Evolutionary conservation across 2,888 invertebrate species (phyloP), one percentile per base, ranked within the genome.

Genomic region (Catocala fraxini): DNA sequence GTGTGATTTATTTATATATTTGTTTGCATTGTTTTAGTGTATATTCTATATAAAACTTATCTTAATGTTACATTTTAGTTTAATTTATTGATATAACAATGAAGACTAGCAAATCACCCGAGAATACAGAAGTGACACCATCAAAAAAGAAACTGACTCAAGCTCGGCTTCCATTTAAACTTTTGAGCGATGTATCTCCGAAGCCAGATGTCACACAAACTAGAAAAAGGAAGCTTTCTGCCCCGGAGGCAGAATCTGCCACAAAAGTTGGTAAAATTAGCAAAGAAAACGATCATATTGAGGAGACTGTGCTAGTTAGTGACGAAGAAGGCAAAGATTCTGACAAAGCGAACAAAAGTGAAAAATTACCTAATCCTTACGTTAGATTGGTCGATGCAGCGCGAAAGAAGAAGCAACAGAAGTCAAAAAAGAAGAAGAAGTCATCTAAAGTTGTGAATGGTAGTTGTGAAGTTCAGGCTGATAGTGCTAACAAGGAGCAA

Each of bases 131-230:
- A 73, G 81, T 90, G 71, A 93, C 92, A 48, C 93, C 94, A 42
- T 91, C 93, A 10, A 93, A 92, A 81, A 96, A 95, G 81, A 96
- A 95, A 79, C 84, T 96, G 57, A 95, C 95, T 70, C 96, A 96
- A 85, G 95, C 95, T 69, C 93, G 95, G 72, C 89, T 96, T 69
- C 96, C 96, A 69, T 96, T 96, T 79, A 95, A 95, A 88, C 79
- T 95, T 68, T 84, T 95, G 56, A 90, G 94, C 65, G 93, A 93
- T 79, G 85, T 80, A 53, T 88, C 94, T 43, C 87, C 93, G 33
- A 84, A 84, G 58, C 79, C 89, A 48, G 83, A 80, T 52, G 73
- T 79, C 67, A 79, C 89, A 55, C 85, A 77, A 45, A 79, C 90
- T 13, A 88, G 94, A 61, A 95, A 95, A 68, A 88, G 95, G 56